Conservation (phyloP, 2,797 vertebrate genomes). For the Ctenopoma multispine region DNA sequence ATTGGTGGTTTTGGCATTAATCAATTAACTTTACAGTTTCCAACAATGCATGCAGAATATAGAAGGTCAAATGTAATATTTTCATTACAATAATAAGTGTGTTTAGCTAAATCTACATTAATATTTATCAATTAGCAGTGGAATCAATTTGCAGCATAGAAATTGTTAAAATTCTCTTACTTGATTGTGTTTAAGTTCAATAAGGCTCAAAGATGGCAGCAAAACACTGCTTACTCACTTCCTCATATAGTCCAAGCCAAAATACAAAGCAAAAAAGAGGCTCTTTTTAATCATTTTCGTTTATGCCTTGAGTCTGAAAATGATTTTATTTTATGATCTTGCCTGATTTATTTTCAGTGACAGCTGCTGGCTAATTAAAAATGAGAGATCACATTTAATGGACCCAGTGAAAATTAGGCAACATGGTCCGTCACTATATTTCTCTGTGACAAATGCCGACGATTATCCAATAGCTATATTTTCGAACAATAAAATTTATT, state of each 20-base stretch:
- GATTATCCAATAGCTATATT: background rate
- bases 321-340: background rate
- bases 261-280: constrained; percentile 1
- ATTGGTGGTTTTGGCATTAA: background rate
- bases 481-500: background rate
- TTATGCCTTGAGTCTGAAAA: background rate
- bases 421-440: background rate
- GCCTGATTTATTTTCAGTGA: constrained; percentile 9
- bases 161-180: fast-evolving
- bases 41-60: background rate
- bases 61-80: background rate
- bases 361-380: background rate
- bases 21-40: background rate
- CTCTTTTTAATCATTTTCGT: constrained; percentile 10
- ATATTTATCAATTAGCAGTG: background rate
- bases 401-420: constrained; percentile 8
- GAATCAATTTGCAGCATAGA: background rate
- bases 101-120: background rate
- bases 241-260: constrained; percentile 4
- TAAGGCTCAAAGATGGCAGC: background rate
- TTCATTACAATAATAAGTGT: background rate
- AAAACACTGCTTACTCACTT: background rate
- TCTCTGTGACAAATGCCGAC: background rate
- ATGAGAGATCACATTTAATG: background rate
- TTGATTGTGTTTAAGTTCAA: background rate